phyloP scores from a whole-genome alignment of 2,888 invertebrate species.

The Heliothis peltigera region DNA sequence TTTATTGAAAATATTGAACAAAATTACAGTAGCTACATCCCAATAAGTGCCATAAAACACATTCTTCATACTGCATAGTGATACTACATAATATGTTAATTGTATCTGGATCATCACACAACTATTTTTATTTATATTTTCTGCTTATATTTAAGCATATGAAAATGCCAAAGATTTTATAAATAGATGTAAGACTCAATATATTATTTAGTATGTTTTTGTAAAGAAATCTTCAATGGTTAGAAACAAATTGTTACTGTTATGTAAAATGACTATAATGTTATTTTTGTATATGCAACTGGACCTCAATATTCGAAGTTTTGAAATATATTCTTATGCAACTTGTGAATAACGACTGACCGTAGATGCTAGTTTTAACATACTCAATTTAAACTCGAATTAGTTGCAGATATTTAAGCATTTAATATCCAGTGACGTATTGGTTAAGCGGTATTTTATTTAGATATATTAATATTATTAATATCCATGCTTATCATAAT shows the following conservation, averaged over 20 bases:
- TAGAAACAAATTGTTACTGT: constrained; percentile 90
- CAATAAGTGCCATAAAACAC: constrained; percentile 62
- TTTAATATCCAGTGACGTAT: constrained; percentile 68
- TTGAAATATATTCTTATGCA: constrained; percentile 81
- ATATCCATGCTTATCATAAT: constrained; percentile 59
- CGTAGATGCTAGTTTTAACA: constrained; percentile 78
- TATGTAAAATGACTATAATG: constrained; percentile 73
- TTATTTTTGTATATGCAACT: constrained; percentile 86
- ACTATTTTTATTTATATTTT: constrained; percentile 74
- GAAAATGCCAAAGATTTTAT: constrained; percentile 87
- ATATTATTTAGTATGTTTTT: constrained; percentile 74
- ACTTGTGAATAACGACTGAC: constrained; percentile 86
- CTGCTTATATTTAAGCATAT: constrained; percentile 76
- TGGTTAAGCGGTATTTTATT: constrained; percentile 62
- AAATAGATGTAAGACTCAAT: constrained; percentile 84
- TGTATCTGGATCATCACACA: constrained; percentile 76
- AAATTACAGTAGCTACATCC: constrained; percentile 55
- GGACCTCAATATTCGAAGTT: constrained; percentile 81
- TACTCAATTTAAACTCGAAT: constrained; percentile 68
- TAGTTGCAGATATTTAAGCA: constrained; percentile 72
- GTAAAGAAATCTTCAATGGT: constrained; percentile 71
- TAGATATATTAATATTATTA: constrained; percentile 51
- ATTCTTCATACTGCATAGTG: constrained; percentile 56
- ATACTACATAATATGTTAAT: constrained; percentile 40
- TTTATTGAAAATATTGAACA: constrained; percentile 44